A percentile compares a stretch with the other conserved stretches of the same genome.
Conservation (phyloP, 2,888 invertebrate species). For the Entomobrya proxima region DNA sequence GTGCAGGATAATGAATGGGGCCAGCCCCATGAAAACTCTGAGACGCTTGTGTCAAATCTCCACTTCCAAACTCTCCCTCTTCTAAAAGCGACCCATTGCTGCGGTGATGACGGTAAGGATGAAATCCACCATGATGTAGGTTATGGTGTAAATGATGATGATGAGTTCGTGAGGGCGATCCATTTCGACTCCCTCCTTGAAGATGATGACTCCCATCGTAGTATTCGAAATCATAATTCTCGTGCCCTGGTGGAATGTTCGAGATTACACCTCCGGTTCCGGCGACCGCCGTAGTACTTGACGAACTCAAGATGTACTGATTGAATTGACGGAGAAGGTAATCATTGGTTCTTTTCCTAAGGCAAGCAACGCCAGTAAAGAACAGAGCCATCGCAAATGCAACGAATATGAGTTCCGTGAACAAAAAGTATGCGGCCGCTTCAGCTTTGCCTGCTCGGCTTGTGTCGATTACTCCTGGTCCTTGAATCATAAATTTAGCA, state of each 20-base stretch:
- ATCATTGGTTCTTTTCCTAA: constrained; percentile 72
- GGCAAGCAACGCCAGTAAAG: constrained; percentile 71
- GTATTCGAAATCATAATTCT: constrained; percentile 54
- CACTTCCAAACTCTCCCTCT: constrained; percentile 50
- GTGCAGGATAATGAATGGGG: constrained; percentile 60
- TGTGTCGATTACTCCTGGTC: constrained; percentile 66
- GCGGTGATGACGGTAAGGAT: constrained; percentile 54
- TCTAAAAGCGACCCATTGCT: constrained; percentile 51
- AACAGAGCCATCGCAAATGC: constrained; percentile 72
- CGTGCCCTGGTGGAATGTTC: constrained; percentile 30
- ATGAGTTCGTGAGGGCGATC: constrained; percentile 24
- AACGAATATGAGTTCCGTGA: constrained; percentile 73
- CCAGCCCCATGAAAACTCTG: constrained; percentile 62
- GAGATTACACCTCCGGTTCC: constrained; percentile 14
- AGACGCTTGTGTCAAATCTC: constrained; percentile 40
- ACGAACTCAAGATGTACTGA: constrained; percentile 69
- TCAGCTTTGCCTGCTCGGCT: constrained; percentile 63
- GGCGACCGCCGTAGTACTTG: constrained; percentile 22
- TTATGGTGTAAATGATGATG: constrained; percentile 63
- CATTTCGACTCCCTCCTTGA: not conserved
- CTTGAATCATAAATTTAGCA: constrained; percentile 67
- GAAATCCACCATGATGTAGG: constrained; percentile 58
- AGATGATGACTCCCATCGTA: constrained; percentile 53
- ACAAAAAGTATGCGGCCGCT: constrained; percentile 71
- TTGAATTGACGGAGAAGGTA: constrained; percentile 71